Conservation (phyloP, 2,113 vertebrate species). For the Pontoporia blainvillei region DNA sequence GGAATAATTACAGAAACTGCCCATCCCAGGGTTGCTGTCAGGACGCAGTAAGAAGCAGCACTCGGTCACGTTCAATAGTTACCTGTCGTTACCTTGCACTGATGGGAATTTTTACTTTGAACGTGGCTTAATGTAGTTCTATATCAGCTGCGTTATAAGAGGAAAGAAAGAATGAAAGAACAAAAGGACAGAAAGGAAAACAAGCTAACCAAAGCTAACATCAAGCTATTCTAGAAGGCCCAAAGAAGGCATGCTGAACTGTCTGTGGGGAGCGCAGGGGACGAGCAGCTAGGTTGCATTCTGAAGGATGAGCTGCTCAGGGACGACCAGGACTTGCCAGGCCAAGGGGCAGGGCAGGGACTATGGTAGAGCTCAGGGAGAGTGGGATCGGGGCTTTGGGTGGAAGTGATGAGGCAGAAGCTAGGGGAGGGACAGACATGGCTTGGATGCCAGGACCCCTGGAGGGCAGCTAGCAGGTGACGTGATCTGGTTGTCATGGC, state of each 20-base stretch:
- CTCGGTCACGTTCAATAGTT: neutral
- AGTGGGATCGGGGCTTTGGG: neutral
- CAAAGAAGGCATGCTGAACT: neutral
- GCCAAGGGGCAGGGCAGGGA: neutral
- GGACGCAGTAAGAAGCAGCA: neutral
- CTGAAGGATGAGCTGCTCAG: neutral
- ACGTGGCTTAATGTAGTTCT: neutral
- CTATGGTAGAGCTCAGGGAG: neutral
- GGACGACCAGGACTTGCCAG: neutral
- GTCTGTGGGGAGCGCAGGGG: neutral
- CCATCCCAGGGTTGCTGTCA: neutral
- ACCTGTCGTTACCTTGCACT: accelerated
- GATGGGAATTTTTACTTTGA: neutral
- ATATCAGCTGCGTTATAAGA: neutral
- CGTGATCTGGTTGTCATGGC: neutral
- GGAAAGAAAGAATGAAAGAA: neutral
- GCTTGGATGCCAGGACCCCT: neutral
- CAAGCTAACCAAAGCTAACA: neutral
- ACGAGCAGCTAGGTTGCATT: neutral
- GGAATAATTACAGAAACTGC: neutral
- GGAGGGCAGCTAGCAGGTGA: neutral
- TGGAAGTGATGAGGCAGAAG: neutral
- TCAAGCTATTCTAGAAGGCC: neutral
- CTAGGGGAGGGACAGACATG: neutral
- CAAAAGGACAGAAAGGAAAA: neutral